phyloP scores from a whole-genome alignment of 2,113 vertebrate genomes.

The Engraulis encrasicolus region DNA sequence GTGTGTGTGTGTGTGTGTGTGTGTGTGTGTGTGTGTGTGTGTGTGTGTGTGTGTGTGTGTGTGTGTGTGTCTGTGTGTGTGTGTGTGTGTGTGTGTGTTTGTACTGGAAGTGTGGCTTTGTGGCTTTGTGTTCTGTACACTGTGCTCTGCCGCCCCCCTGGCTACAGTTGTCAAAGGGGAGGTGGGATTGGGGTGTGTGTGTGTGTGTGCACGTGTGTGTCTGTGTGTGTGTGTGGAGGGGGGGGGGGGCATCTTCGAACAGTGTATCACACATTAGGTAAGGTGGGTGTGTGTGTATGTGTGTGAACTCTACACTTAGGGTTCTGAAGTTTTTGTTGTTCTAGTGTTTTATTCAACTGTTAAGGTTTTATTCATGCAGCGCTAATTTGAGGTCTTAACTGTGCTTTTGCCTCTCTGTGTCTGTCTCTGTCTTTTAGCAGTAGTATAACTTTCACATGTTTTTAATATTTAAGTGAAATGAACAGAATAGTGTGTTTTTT shows the following conservation, averaged over 20 bases:
- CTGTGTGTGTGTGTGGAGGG: constrained; percentile 35
- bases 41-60: no score
- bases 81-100: no score
- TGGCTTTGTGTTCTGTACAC: constrained; percentile 42
- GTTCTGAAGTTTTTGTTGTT: not conserved
- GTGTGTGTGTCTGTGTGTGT: no score
- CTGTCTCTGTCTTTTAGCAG: not conserved
- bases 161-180: not conserved
- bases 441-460: no score
- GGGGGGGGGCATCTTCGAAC: not conserved
- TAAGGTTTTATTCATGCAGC: not conserved
- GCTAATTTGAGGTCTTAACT: not conserved
- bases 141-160: not conserved
- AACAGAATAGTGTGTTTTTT: no score
- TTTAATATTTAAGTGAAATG: no score
- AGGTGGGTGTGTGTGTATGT: constrained; percentile 1
- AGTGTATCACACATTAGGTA: no score
- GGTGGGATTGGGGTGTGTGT: not conserved
- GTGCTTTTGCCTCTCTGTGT: not conserved
- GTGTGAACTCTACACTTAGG: not conserved
- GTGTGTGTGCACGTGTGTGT: not conserved
- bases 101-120: no score
- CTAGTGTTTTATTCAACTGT: no score
- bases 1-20: no score
- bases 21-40: no score